These are phyloP conservation scores for Eupithecia dodoneata DNA, from an alignment of 2,888 invertebrate genomes.

Conservation along the genomic window DNA sequence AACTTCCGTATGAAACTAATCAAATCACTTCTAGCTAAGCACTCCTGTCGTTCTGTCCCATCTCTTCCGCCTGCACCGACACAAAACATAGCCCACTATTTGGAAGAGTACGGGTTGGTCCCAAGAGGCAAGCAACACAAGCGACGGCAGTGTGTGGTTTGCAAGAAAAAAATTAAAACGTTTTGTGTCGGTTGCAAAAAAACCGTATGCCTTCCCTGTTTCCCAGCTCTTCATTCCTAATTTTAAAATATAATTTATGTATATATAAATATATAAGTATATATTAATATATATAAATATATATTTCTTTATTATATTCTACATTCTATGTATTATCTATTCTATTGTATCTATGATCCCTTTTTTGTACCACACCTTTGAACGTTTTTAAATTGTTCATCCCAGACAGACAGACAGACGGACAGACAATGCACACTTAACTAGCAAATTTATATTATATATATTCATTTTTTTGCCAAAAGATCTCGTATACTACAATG, in stretches of 20 bases:
- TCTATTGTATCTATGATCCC: no score
- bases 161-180: constrained; percentile 17
- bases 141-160: constrained; percentile 6
- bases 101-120: constrained; percentile 10
- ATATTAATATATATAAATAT: no score
- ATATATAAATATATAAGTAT: no score
- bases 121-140: background rate
- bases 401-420: no score
- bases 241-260: no score
- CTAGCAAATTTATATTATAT: no score
- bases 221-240: no score
- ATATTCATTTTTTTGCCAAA: constrained; percentile 7
- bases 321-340: no score
- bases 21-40: constrained; percentile 18
- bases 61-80: constrained; percentile 10
- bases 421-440: no score
- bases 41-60: background rate
- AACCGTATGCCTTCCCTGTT: background rate
- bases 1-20: constrained; percentile 19
- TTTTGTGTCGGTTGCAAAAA: constrained; percentile 18
- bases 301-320: no score
- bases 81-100: constrained; percentile 11
- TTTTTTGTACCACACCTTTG: no score
- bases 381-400: no score
- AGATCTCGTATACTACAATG: constrained; percentile 25